phyloP scores from a whole-genome alignment of 2,113 vertebrate species.

The Bungarus multicinctus region DNA sequence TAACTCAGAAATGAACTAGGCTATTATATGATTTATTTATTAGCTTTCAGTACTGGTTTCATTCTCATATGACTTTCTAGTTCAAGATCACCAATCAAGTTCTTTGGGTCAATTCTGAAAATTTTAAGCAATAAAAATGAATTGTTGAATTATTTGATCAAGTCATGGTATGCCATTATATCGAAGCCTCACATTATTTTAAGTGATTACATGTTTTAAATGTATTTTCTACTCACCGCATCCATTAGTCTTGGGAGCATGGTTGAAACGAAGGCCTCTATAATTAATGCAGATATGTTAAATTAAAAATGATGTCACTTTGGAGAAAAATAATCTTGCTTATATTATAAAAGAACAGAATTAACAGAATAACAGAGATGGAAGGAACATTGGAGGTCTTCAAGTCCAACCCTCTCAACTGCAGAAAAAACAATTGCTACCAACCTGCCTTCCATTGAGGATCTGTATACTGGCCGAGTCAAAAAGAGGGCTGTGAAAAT shows the following conservation, averaged over 20 bases:
- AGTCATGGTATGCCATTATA: slow-evolving; percentile 43
- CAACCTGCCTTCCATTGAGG: no score
- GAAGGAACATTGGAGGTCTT: background rate
- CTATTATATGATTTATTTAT: slow-evolving; percentile 24
- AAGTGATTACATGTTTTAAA: slow-evolving; percentile 53
- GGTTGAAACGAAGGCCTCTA: slow-evolving; percentile 34
- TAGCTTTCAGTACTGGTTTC: slow-evolving; percentile 32
- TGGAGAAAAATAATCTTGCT: slow-evolving; percentile 16
- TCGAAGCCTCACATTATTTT: slow-evolving; percentile 53
- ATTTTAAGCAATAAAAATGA: slow-evolving; percentile 61
- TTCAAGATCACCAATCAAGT: slow-evolving; percentile 32
- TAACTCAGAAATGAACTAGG: slow-evolving; percentile 30
- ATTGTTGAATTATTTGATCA: slow-evolving; percentile 63
- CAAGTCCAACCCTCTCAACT: background rate
- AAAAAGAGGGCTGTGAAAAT: no score
- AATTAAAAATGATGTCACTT: slow-evolving; percentile 22
- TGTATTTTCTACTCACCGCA: slow-evolving; percentile 31
- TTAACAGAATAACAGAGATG: background rate
- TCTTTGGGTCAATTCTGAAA: slow-evolving; percentile 47
- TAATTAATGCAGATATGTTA: slow-evolving; percentile 23
- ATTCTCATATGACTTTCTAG: slow-evolving; percentile 37
- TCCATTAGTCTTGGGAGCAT: slow-evolving; percentile 20
- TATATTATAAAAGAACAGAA: slow-evolving; percentile 43
- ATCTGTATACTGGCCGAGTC: no score
- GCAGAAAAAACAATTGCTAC: no score